Conservation (phyloP, 2,888 invertebrate genomes). For the Erebia aethiops region DNA sequence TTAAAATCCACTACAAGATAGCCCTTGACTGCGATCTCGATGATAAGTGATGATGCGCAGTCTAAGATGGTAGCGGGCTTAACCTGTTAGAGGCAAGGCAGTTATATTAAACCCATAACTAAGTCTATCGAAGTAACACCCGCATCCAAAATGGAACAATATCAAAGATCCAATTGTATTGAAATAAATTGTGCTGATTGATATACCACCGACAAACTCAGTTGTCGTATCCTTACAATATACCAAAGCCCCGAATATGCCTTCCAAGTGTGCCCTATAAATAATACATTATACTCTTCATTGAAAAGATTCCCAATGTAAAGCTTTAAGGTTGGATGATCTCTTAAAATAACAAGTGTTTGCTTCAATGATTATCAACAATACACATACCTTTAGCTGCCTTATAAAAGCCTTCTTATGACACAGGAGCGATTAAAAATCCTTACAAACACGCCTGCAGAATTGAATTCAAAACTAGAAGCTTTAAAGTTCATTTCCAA, state of each 20-base stretch:
- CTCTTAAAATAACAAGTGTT: conserved; percentile 84
- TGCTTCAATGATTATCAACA: conserved; percentile 83
- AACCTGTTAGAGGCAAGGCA: too few relatives aligned
- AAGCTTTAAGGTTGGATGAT: conserved; percentile 81
- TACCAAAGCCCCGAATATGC: conserved; percentile 68
- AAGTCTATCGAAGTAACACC: conserved; percentile 19
- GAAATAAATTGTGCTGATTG: conserved; percentile 66
- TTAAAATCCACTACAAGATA: too few relatives aligned
- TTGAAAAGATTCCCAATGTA: conserved; percentile 72
- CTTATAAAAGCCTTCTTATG: conserved; percentile 71
- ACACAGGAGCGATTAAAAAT: conserved; percentile 39
- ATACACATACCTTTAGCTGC: conserved; percentile 79
- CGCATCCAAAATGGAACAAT: conserved; percentile 52
- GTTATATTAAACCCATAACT: too few relatives aligned
- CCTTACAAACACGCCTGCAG: conserved; percentile 14
- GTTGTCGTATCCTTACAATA: conserved; percentile 50
- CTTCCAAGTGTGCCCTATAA: conserved; percentile 80
- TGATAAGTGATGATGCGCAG: too few relatives aligned
- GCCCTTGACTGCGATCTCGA: too few relatives aligned
- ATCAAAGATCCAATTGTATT: conserved; percentile 62
- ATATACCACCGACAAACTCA: conserved; percentile 61
- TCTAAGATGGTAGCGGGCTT: too few relatives aligned
- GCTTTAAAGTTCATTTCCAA: conserved; percentile 38
- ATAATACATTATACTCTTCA: conserved; percentile 80
- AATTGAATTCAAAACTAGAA: conserved; percentile 19